A percentile compares a stretch with the other conserved stretches of the same genome.
phyloP scores from a whole-genome alignment of 2,113 vertebrate genomes.

The Syngnathus typhle region DNA sequence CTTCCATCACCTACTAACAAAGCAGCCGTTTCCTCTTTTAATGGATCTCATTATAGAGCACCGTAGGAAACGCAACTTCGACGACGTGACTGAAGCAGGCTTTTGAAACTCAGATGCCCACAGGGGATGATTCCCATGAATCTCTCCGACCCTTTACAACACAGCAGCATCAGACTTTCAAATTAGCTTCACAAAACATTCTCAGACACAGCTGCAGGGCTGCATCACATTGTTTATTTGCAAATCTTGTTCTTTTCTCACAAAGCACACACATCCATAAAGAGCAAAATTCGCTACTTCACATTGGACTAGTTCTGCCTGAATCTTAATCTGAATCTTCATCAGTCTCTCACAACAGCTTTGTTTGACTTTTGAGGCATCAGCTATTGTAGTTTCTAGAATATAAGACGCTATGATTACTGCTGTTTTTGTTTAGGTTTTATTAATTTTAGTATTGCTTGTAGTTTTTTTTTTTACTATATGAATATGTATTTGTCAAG shows the following conservation, averaged over 20 bases:
- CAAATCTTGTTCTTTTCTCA: slow-evolving; percentile 32
- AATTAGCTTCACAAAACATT: slow-evolving; percentile 1
- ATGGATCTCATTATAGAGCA: slow-evolving; percentile 1
- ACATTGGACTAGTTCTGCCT: background rate
- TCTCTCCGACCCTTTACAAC: slow-evolving; percentile 31
- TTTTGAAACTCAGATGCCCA: slow-evolving; percentile 11
- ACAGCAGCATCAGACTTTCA: slow-evolving; percentile 18
- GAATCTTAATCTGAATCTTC: background rate
- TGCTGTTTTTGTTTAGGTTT: too few relatives aligned
- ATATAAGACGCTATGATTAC: too few relatives aligned
- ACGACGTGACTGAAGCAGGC: slow-evolving; percentile 32
- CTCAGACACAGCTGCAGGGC: slow-evolving; percentile 17
- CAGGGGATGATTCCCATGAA: slow-evolving; percentile 27
- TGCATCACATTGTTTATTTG: slow-evolving; percentile 28
- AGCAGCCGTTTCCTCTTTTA: slow-evolving; percentile 20
- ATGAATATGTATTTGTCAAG: too few relatives aligned
- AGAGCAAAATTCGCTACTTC: background rate
- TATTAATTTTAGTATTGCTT: too few relatives aligned
- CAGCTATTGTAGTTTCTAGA: background rate
- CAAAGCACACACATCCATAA: slow-evolving; percentile 27
- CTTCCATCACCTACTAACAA: slow-evolving; percentile 7
- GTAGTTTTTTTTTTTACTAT: too few relatives aligned
- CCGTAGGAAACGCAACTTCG: slow-evolving; percentile 21
- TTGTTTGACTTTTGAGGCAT: background rate
- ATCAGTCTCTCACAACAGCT: background rate